Percentiles rank a stretch among this genome's conserved stretches.
Conservation (phyloP, 2,888 invertebrate species). For the Mythimna impura region DNA sequence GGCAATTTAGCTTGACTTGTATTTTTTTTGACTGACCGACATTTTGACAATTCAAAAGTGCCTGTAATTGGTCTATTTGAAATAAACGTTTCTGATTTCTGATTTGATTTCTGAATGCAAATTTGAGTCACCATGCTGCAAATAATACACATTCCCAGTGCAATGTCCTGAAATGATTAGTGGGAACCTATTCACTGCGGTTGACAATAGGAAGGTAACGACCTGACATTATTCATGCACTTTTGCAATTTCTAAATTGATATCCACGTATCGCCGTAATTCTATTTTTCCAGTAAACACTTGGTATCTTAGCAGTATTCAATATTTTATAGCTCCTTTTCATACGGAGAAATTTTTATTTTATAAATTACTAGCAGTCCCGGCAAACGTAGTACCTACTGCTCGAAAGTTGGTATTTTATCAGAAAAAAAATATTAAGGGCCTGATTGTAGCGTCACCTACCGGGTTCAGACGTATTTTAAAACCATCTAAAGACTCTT, state of each 20-base stretch:
- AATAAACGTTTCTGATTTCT: no score
- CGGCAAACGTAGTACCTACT: no score
- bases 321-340: conserved; percentile 1
- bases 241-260: conserved; percentile 51
- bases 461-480: no score
- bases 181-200: conserved; percentile 22
- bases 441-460: no score
- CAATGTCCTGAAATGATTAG: conserved; percentile 40
- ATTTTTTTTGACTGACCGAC: no score
- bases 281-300: conserved; percentile 23
- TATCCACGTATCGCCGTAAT: conserved; percentile 22
- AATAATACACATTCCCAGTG: conserved; percentile 23
- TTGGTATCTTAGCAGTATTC: not conserved
- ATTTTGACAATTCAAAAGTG: no score
- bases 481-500: no score
- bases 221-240: conserved; percentile 32
- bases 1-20: no score
- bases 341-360: not conserved
- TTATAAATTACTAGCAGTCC: not conserved
- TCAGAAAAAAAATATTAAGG: no score
- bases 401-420: no score
- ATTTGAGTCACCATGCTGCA: not conserved
- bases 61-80: no score
- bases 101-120: no score
- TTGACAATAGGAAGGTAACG: conserved; percentile 34